A percentile compares a stretch with the other conserved stretches of the same genome.
These are phyloP conservation scores for Plecturocebus donacophilus DNA, from an alignment of 2,113 vertebrate genomes.

Conservation along the genomic window DNA sequence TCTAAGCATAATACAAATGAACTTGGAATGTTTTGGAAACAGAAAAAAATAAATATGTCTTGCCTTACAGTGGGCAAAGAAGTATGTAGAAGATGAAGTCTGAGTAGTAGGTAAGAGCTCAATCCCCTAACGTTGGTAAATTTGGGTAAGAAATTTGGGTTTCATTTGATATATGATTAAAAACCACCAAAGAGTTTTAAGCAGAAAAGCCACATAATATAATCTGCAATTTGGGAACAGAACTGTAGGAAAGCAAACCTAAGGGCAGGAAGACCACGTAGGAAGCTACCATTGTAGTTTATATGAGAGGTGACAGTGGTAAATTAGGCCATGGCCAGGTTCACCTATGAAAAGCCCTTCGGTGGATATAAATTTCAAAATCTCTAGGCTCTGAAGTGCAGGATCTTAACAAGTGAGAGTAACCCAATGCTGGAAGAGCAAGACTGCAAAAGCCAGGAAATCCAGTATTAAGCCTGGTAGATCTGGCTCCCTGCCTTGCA, in stretches of 20 bases:
- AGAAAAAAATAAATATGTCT: not conserved
- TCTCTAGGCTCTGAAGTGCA: not conserved
- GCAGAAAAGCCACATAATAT: not conserved
- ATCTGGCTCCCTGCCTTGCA: not conserved
- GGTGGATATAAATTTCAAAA: not conserved
- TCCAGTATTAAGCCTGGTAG: not conserved
- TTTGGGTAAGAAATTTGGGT: not conserved
- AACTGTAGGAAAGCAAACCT: not conserved
- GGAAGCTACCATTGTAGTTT: not conserved
- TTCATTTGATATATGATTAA: not conserved
- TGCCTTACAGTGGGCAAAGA: not conserved
- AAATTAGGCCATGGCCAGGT: not conserved
- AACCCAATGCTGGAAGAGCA: not conserved
- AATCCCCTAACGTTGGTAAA: not conserved
- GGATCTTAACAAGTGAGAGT: not conserved
- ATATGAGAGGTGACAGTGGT: not conserved
- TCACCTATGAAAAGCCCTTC: not conserved
- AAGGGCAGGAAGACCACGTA: not conserved
- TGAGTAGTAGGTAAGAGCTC: not conserved
- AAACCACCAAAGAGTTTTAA: not conserved
- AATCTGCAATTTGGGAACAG: not conserved
- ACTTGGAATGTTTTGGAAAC: not conserved
- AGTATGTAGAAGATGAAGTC: not conserved
- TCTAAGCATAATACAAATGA: not conserved
- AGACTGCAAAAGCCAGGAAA: not conserved